These are phyloP conservation scores for Morelia viridis DNA, from an alignment of 2,797 vertebrate species.

Conservation along the genomic window DNA sequence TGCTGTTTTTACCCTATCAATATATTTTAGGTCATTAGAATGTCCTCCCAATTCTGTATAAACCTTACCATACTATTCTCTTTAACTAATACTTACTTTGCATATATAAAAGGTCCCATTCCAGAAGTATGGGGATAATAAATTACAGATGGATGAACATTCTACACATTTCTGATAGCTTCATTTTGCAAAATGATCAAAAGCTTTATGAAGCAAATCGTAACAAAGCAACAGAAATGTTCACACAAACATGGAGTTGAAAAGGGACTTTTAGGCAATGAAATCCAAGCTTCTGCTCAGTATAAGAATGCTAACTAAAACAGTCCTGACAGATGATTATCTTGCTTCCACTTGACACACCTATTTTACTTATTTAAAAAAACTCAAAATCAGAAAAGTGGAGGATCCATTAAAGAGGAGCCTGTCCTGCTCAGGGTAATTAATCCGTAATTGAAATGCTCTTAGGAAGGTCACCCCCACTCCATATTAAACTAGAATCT, in stretches of 20 bases:
- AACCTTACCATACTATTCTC: neutral
- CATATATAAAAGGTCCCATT: neutral
- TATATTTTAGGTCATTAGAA: conserved; percentile 9
- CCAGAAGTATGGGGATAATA: neutral
- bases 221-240: neutral
- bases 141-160: neutral
- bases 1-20: neutral
- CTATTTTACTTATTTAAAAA: too few relatives aligned
- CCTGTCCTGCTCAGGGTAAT: too few relatives aligned
- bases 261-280: too few relatives aligned
- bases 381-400: too few relatives aligned
- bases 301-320: too few relatives aligned
- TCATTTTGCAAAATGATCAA: neutral
- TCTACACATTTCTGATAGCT: neutral
- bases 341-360: too few relatives aligned
- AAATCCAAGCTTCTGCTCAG: too few relatives aligned
- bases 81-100: conserved; percentile 1
- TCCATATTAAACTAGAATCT: too few relatives aligned
- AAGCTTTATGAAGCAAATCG: neutral
- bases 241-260: neutral
- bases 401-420: too few relatives aligned
- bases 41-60: fast-evolving
- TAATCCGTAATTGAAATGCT: too few relatives aligned
- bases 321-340: too few relatives aligned
- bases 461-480: too few relatives aligned